Conservation (phyloP, 2,888 invertebrate genomes). For the Papilio gigon region DNA sequence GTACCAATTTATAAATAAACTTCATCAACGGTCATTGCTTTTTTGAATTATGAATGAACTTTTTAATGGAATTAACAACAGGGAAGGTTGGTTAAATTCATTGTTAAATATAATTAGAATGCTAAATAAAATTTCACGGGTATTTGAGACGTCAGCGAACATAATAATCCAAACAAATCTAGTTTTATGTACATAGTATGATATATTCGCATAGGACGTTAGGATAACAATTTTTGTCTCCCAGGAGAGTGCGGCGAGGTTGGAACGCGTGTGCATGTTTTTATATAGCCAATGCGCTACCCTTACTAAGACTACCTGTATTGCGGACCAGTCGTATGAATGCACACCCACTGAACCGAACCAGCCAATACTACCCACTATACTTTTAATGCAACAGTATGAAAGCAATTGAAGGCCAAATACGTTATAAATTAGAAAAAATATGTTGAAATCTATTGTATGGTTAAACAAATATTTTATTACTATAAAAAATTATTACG, state of each 20-base stretch:
- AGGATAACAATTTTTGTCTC: constrained; percentile 19
- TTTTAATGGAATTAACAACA: constrained; percentile 25
- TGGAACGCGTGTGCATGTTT: constrained; percentile 52
- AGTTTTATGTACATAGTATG: constrained; percentile 12
- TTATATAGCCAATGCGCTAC: constrained; percentile 56
- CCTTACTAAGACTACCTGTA: constrained; percentile 61
- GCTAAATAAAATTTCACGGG: constrained; percentile 11
- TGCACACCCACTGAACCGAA: constrained; percentile 74
- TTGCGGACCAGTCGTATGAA: constrained; percentile 58
- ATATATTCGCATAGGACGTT: constrained; percentile 23
- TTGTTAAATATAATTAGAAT: constrained; percentile 29
- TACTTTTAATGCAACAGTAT: constrained; percentile 53
- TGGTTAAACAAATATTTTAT: background rate
- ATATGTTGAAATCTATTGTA: too few relatives aligned
- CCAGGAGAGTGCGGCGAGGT: constrained; percentile 52
- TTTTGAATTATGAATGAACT: constrained; percentile 20
- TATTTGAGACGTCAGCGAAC: constrained; percentile 29
- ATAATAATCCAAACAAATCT: constrained; percentile 29
- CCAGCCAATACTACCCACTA: constrained; percentile 56
- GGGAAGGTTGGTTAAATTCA: constrained; percentile 4
- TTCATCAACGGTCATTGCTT: constrained; percentile 11
- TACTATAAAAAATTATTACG: background rate
- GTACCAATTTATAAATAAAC: constrained; percentile 12
- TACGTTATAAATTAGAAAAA: background rate
- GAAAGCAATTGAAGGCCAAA: background rate